These are phyloP conservation scores for Labroides dimidiatus DNA, from an alignment of 2,797 vertebrate genomes.

Conservation along the genomic window DNA sequence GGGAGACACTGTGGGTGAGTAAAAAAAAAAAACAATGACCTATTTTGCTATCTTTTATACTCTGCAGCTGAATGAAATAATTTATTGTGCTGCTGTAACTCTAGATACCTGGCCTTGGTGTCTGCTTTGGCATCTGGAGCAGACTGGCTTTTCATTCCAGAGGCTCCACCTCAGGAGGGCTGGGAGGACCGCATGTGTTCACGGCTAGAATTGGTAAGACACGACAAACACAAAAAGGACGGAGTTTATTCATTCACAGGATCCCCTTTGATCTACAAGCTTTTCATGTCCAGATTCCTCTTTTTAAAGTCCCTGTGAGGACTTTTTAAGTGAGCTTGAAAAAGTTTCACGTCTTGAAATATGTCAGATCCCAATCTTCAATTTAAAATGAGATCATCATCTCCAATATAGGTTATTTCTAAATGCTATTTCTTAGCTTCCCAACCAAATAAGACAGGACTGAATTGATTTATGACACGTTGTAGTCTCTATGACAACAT, in stretches of 20 bases:
- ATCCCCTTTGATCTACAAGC: not conserved
- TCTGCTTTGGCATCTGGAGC: conserved; percentile 94
- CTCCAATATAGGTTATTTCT: too few relatives aligned
- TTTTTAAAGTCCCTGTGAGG: too few relatives aligned
- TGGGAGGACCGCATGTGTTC: conserved; percentile 95
- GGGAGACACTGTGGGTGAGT: conserved; percentile 96
- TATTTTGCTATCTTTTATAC: not conserved
- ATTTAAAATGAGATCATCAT: too few relatives aligned
- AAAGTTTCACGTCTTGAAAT: too few relatives aligned
- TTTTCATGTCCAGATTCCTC: not conserved
- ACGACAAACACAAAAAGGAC: not conserved
- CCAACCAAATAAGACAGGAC: too few relatives aligned
- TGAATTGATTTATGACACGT: too few relatives aligned
- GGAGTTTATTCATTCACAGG: not conserved
- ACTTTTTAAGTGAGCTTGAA: too few relatives aligned
- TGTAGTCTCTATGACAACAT: too few relatives aligned
- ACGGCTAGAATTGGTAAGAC: conserved; percentile 88
- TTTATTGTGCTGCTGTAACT: not conserved
- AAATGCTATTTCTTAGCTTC: too few relatives aligned
- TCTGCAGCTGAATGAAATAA: not conserved
- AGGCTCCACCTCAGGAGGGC: conserved; percentile 90
- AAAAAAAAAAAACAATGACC: not conserved
- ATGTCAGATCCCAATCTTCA: too few relatives aligned
- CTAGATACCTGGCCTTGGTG: conserved; percentile 94
- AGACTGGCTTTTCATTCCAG: conserved; percentile 97